Evolutionary conservation across 1,140 invertebrate species (phyloP).

Genomic region (Aphaenogaster rudis): DNA sequence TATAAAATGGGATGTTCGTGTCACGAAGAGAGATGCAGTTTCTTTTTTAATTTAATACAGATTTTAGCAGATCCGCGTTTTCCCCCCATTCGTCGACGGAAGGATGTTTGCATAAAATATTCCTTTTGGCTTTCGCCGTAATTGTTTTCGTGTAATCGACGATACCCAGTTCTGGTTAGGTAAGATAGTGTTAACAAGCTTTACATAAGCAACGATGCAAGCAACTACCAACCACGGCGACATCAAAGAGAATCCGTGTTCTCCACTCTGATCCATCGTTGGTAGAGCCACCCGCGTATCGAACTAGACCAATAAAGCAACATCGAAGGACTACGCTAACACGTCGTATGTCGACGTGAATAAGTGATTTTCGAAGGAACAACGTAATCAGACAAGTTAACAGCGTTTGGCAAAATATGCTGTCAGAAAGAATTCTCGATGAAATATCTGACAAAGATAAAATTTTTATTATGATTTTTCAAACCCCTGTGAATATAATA

Average conservation of each 20-base stretch:
- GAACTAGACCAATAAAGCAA: slow-evolving; percentile 45
- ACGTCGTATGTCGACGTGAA: not conserved
- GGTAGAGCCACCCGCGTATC: slow-evolving; percentile 27
- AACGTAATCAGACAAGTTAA: not conserved
- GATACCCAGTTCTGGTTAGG: slow-evolving; percentile 45
- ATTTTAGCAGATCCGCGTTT: not conserved
- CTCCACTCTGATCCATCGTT: slow-evolving; percentile 47
- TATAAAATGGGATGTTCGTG: not conserved
- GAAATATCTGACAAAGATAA: not conserved
- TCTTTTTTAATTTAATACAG: not conserved
- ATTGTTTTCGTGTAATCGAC: slow-evolving; percentile 53
- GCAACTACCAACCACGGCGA: slow-evolving; percentile 60
- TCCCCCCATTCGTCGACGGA: not conserved
- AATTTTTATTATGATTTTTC: not conserved
- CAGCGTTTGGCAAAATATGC: not conserved
- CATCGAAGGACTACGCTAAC: slow-evolving; percentile 1
- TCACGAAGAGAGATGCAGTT: not conserved
- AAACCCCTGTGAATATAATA: not conserved
- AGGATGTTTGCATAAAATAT: slow-evolving; percentile 9
- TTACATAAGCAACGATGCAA: slow-evolving; percentile 72
- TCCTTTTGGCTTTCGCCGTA: slow-evolving; percentile 23
- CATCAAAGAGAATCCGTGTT: slow-evolving; percentile 69
- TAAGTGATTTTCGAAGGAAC: not conserved
- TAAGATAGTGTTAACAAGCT: slow-evolving; percentile 74
- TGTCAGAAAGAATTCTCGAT: not conserved